These are phyloP conservation scores for Ondatra zibethicus DNA, from an alignment of 2,113 vertebrate species.

Conservation along the genomic window DNA sequence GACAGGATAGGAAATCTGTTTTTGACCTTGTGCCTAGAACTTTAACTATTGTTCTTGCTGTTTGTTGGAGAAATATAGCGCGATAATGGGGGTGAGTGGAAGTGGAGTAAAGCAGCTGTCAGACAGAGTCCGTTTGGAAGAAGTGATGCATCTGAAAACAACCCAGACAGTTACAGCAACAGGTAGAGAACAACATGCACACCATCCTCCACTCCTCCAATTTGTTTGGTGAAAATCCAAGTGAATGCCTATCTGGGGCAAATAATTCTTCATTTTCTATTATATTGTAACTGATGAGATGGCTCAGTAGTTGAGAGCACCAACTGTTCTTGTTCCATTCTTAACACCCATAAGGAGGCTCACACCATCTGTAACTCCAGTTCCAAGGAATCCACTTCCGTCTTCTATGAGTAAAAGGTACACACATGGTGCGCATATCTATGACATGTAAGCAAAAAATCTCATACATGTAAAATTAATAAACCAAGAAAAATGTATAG, in stretches of 20 bases:
- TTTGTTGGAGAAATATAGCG: neutral
- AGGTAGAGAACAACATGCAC: neutral
- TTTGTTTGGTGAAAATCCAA: conserved; percentile 4
- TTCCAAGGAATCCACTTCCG: neutral
- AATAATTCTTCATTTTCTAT: neutral
- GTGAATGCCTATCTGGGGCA: neutral
- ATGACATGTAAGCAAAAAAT: neutral
- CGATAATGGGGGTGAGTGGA: neutral
- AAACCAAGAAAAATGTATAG: neutral
- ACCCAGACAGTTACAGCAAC: neutral
- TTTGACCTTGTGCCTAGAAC: neutral
- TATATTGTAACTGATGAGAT: neutral
- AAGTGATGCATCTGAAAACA: neutral
- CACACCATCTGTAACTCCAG: neutral
- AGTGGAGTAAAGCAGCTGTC: neutral
- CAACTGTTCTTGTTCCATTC: neutral
- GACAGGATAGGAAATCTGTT: neutral
- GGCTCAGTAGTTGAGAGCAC: neutral
- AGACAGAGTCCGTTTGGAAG: neutral
- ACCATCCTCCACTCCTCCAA: accelerated
- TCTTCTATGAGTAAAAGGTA: neutral
- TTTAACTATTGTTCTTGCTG: neutral
- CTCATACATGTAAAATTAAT: neutral
- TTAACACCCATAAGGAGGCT: neutral
- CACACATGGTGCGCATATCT: neutral